phyloP scores from a whole-genome alignment of 92 coral and sea anemone genomes.

The Scolanthus callimorphus region DNA sequence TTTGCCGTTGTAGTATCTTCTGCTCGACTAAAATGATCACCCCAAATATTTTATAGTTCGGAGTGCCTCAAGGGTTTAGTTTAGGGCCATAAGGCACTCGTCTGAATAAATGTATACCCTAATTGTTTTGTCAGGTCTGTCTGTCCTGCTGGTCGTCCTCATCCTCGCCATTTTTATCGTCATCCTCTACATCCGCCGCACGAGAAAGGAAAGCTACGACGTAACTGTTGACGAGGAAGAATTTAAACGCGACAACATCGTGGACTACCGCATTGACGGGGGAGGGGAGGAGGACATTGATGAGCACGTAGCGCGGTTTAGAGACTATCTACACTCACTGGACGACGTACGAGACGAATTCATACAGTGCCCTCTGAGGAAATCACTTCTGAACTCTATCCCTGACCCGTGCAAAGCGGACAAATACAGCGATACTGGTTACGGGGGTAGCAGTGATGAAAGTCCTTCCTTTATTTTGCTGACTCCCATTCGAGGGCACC shows the following conservation, averaged over 20 bases:
- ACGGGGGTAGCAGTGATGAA: conserved; percentile 35
- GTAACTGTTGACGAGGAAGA: conserved; percentile 47
- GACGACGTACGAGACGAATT: conserved; percentile 23
- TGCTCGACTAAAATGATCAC: too few species aligned
- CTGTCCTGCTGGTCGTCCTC: conserved; percentile 53
- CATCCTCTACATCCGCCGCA: conserved; percentile 53
- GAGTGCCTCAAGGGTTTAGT: too few species aligned
- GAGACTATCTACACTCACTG: conserved; percentile 42
- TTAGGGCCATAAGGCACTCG: too few species aligned
- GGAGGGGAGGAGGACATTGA: conserved; percentile 76
- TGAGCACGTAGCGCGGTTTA: conserved; percentile 30
- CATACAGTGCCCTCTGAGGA: conserved; percentile 4
- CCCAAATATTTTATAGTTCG: too few species aligned
- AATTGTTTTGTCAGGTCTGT: conserved; percentile 35
- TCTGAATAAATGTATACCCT: too few species aligned
- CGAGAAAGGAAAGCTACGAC: conserved; percentile 39
- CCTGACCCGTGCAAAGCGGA: conserved; percentile 17
- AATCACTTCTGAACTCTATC: conserved; percentile 1
- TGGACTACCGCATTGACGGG: conserved; percentile 78
- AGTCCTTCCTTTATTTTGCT: conserved; percentile 31
- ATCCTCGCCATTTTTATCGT: conserved; percentile 51
- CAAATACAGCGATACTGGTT: conserved; percentile 12
- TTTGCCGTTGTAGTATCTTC: too few species aligned
- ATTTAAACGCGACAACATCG: conserved; percentile 78
- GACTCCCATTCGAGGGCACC: conserved; percentile 11